Conservation (phyloP, 1,140 invertebrate species). For the Platyura marginata region DNA sequence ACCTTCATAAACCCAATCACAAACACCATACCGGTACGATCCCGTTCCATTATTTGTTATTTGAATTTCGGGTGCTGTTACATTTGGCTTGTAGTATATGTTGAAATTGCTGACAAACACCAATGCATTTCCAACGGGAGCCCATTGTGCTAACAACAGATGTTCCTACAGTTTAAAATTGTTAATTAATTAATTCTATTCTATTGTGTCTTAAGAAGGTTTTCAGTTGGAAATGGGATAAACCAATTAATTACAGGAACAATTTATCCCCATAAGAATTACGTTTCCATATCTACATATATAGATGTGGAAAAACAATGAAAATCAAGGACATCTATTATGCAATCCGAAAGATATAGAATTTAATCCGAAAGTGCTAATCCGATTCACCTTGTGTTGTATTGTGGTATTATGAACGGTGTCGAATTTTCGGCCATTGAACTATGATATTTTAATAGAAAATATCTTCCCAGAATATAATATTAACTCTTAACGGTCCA, state of each 20-base stretch:
- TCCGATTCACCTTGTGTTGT: no score
- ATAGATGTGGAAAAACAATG: no score
- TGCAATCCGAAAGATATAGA: no score
- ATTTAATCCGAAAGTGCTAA: no score
- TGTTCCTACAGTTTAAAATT: not conserved
- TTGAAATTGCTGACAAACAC: conserved; percentile 51
- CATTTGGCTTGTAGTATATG: conserved; percentile 47
- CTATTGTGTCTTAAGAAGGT: conserved; percentile 7
- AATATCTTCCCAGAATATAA: no score
- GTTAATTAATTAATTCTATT: conserved; percentile 25
- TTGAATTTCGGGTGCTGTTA: conserved; percentile 19
- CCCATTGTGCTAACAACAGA: conserved; percentile 16
- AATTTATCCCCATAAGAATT: conserved; percentile 19
- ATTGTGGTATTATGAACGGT: no score
- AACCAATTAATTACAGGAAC: conserved; percentile 12
- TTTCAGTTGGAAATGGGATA: conserved; percentile 5
- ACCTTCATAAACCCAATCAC: conserved; percentile 63
- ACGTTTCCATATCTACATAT: no score
- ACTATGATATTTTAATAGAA: no score
- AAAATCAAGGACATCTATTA: no score
- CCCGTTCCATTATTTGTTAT: conserved; percentile 39
- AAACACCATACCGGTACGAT: conserved; percentile 56
- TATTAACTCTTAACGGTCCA: no score
- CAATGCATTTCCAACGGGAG: conserved; percentile 33
- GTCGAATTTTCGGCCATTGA: no score